Evolutionary conservation across 1,140 invertebrate genomes (phyloP).

Genomic region (Panulirus ornatus): DNA sequence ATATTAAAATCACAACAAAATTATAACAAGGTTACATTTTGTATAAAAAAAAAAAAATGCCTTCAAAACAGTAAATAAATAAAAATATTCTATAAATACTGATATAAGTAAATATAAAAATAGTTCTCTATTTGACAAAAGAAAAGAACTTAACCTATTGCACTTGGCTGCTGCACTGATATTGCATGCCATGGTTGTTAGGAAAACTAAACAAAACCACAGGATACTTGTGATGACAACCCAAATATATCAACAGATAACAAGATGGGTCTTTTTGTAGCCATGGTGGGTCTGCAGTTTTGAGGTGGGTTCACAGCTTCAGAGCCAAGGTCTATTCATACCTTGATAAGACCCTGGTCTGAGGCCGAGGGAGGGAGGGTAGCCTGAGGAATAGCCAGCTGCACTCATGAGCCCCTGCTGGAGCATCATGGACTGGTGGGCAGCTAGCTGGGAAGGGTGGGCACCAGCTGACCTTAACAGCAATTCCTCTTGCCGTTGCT

Average conservation of each 20-base stretch:
- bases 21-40: slow-evolving; percentile 40
- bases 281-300: slow-evolving; percentile 39
- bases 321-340: slow-evolving; percentile 80
- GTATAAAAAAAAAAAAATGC: slow-evolving; percentile 53
- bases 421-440: slow-evolving; percentile 77
- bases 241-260: slow-evolving; percentile 47
- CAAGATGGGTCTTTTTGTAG: slow-evolving; percentile 33
- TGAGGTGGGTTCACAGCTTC: slow-evolving; percentile 56
- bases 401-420: slow-evolving; percentile 81
- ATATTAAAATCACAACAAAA: slow-evolving; percentile 64
- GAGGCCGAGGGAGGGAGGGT: slow-evolving; percentile 82
- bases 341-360: slow-evolving; percentile 83
- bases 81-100: slow-evolving; percentile 72
- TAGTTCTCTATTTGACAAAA: slow-evolving; percentile 56
- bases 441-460: slow-evolving; percentile 78
- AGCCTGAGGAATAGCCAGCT: slow-evolving; percentile 82
- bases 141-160: slow-evolving; percentile 70
- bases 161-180: slow-evolving; percentile 58
- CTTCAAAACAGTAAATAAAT: slow-evolving; percentile 64
- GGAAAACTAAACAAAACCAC: slow-evolving; percentile 52
- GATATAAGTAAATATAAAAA: slow-evolving; percentile 71
- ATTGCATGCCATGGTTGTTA: slow-evolving; percentile 31
- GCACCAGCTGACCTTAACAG: slow-evolving; percentile 77
- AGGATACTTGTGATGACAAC: slow-evolving; percentile 42
- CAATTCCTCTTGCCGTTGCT: slow-evolving; percentile 81